phyloP scores from a whole-genome alignment of 2,888 invertebrate species.

The Drosophila nr. perissopoda region DNA sequence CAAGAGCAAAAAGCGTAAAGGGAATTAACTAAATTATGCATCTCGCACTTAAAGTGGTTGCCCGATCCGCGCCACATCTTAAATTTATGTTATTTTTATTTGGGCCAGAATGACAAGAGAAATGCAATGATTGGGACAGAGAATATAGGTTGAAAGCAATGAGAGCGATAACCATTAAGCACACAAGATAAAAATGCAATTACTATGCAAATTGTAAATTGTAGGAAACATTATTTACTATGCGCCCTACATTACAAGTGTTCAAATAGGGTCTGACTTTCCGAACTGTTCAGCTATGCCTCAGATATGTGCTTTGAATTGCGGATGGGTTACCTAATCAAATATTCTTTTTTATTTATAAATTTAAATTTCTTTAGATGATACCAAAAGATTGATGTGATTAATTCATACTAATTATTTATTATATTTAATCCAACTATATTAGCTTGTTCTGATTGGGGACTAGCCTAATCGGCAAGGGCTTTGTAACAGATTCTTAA shows the following conservation, averaged over 20 bases:
- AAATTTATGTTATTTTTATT: conserved; percentile 58
- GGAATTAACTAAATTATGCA: conserved; percentile 68
- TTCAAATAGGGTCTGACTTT: conserved; percentile 2
- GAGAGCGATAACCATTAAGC: conserved; percentile 21
- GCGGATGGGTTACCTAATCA: not conserved
- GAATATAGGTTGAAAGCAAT: conserved; percentile 12
- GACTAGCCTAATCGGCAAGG: no score
- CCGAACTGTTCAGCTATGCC: not conserved
- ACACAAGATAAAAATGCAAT: conserved; percentile 43
- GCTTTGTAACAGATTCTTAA: not conserved
- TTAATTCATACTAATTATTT: not conserved
- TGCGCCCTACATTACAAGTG: not conserved
- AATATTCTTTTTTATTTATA: not conserved
- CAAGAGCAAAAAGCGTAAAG: conserved; percentile 14
- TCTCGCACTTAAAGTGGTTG: conserved; percentile 52
- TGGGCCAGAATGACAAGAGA: conserved; percentile 28
- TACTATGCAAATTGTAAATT: conserved; percentile 38
- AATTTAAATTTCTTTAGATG: not conserved
- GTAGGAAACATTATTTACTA: not conserved
- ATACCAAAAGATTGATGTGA: not conserved
- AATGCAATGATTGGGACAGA: conserved; percentile 22
- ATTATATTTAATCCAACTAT: not conserved
- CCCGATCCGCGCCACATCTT: conserved; percentile 37
- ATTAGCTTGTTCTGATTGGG: not conserved
- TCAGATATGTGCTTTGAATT: not conserved